Base-by-base conservation (phyloP, 2,888 invertebrate genomes). In the Gari tellinella region DNA sequence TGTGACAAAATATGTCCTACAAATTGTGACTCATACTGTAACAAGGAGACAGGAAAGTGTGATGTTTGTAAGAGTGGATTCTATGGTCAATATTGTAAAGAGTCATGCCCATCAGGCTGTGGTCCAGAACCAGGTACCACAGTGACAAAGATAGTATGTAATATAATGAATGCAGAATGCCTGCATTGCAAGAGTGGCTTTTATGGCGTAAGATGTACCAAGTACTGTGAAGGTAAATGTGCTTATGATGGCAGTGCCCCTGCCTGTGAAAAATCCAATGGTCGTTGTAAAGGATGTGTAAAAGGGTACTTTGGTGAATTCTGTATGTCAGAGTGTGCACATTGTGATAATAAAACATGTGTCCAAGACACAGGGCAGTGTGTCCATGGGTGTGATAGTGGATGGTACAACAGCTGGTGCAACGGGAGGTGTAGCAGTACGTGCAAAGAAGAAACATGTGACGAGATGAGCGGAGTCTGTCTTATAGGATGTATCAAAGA, bases 101-200 rank as follows among this genome's bases (percentile, higher is more conserved):
- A 51, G n/a, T 5, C 41, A 21, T 75, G 75, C 26, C 58, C 75
- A 17, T n/a, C 23, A 31, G 63, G 66, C n/a, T 75, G 75, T 67
- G 72, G 72, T 8, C 43, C 38, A 26, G 63, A 68, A 14, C 62
- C 51, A 7, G 41, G 25, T 17, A 31, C 21, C 40, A n/a, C n/a
- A n/a, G n/a, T n/a, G n/a, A 12, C 19, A 15, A 31, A 26, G 19
- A 46, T 53, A n/a, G 52, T 55, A 2, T 61, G 60, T 48, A 38
- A 41, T 19, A 62, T 61, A 26, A 41, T 23, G 31, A 53, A 19
- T 53, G 72, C 66, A 7, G 66, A 66, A 57, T 72, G 72, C 58
- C 40, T 66, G n/a, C 25, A 52, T 14, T 72, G 72, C 43, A 21
- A 51, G 15, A 23, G 41, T 40, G 72, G 72, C 23, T 63, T 26